Conservation (phyloP, 2,797 vertebrate species). For the Zonotrichia albicollis region DNA sequence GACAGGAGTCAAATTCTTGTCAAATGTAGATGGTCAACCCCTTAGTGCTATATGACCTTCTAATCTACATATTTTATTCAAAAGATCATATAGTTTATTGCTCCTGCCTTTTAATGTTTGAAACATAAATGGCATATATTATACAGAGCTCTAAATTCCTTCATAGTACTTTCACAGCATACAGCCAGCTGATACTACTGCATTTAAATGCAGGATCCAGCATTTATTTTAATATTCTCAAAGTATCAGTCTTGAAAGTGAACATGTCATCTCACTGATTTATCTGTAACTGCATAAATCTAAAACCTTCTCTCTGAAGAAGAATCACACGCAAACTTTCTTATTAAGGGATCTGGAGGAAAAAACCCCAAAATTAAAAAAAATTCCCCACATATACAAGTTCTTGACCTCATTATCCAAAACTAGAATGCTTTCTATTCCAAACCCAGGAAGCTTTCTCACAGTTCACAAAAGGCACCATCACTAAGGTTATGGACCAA, state of each 20-base stretch:
- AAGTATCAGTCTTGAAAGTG: constrained; percentile 58
- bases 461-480: background rate
- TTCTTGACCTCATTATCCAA: background rate
- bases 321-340: background rate
- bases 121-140: constrained; percentile 70
- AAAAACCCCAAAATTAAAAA: background rate
- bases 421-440: background rate
- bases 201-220: constrained; percentile 51
- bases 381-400: background rate
- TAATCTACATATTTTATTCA: constrained; percentile 79
- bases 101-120: constrained; percentile 70
- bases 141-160: constrained; percentile 63
- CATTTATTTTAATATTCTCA: constrained; percentile 62
- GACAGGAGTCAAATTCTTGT: constrained; percentile 77
- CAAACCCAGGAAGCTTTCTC: background rate
- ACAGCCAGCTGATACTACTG: constrained; percentile 39
- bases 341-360: background rate
- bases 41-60: constrained; percentile 73
- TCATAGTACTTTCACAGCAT: constrained; percentile 29
- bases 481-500: background rate
- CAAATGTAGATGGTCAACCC: constrained; percentile 71
- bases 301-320: background rate
- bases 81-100: constrained; percentile 70
- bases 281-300: constrained; percentile 29
- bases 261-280: constrained; percentile 61